A percentile compares a stretch with the other conserved stretches of the same genome.
Conservation (phyloP, 1,140 invertebrate species). For the Fopius arisanus region DNA sequence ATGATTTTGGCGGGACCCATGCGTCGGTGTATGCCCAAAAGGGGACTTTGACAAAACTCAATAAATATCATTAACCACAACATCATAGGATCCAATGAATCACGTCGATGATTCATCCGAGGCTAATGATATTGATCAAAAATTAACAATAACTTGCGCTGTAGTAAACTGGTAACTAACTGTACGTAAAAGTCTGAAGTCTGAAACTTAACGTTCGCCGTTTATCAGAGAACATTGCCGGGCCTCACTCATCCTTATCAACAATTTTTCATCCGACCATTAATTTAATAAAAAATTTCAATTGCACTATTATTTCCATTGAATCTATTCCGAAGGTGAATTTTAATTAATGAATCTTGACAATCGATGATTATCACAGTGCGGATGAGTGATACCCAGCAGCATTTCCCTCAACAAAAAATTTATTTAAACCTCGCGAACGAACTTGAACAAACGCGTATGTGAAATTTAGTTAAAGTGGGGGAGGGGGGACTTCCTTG, state of each 20-base stretch:
- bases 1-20: conserved; percentile 43
- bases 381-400: background rate
- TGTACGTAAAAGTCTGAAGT: conserved; percentile 59
- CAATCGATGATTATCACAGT: background rate
- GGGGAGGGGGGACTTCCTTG: conserved; percentile 46
- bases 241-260: background rate
- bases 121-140: conserved; percentile 37
- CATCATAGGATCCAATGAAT: conserved; percentile 32
- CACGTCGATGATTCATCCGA: conserved; percentile 18
- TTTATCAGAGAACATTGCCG: conserved; percentile 26
- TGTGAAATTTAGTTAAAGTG: conserved; percentile 50
- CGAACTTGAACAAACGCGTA: conserved; percentile 63
- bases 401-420: conserved; percentile 25
- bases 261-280: background rate
- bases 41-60: conserved; percentile 64
- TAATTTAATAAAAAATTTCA: background rate
- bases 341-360: too few relatives aligned
- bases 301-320: too few relatives aligned
- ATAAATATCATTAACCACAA: conserved; percentile 58
- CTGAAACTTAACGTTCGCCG: conserved; percentile 55
- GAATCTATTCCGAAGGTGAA: too few relatives aligned
- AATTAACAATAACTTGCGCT: conserved; percentile 62
- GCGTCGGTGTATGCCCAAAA: conserved; percentile 65
- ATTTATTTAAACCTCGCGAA: conserved; percentile 47
- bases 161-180: conserved; percentile 60